Evolutionary conservation across 2,888 invertebrate species (phyloP), one percentile per base, ranked within the genome.

Genomic region (Choreutis nemorana): DNA sequence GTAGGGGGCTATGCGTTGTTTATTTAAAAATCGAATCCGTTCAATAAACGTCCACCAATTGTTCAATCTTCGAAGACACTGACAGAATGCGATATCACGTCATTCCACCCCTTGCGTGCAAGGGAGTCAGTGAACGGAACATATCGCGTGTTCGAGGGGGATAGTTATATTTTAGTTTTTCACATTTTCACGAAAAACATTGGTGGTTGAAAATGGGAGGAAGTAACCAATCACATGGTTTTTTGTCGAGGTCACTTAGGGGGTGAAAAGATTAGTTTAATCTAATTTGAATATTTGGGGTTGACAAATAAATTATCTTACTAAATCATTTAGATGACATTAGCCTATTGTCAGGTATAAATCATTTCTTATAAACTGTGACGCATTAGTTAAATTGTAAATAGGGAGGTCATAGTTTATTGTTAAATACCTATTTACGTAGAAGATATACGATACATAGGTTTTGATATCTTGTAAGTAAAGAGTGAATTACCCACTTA

Each of bases 51-150:
- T 73, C 75, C 66, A 64, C 50, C 62, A 60, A 56, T 61, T 55
- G 51, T 63, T 61, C 65, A 57, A 61, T 64, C 72, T 51, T 53
- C 43, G 58, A 66, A 67, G 61, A 62, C 57, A 77, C 77, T 77
- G 72, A 60, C 58, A 55, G 50, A 41, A 44, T 42, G 44, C 43
- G 40, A 48, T 46, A 48, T 44, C 21, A 28, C 45, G 35, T 42
- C 43, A 45, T 50, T 59, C 50, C 54, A 62, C 58, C 70, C 73
- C 65, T 56, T 41, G 47, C 44, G 65, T 47, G 57, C 32, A 50
- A 75, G 29, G 40, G 64, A 62, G 64, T 36, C 43, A 48, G 37
- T 35, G 28, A 45, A 49, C 45, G 44, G 45, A 45, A 46, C 42
- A 37, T 20, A 6, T 29, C 28, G 31, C 36, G 40, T 14, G 57